Conservation (phyloP, 2,113 vertebrate genomes). For the Lathamus discolor region DNA sequence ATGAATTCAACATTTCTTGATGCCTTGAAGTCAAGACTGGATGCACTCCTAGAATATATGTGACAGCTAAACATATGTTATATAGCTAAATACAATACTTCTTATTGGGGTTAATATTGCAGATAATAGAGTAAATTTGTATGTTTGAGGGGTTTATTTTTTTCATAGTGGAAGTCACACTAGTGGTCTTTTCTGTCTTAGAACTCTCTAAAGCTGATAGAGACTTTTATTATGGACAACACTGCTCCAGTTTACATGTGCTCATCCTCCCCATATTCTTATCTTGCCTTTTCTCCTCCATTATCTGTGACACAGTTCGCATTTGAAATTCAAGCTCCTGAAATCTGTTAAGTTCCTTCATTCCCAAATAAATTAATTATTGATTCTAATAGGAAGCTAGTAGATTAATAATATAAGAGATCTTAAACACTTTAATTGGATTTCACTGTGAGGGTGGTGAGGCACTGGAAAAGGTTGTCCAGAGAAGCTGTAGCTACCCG, state of each 20-base stretch:
- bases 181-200: background rate
- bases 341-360: background rate
- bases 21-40: background rate
- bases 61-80: background rate
- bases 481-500: background rate
- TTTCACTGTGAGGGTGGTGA: background rate
- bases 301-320: background rate
- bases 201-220: background rate
- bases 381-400: background rate
- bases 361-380: background rate
- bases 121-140: background rate
- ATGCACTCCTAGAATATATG: background rate
- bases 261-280: background rate
- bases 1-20: constrained; percentile 17
- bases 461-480: background rate
- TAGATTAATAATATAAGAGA: background rate
- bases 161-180: background rate
- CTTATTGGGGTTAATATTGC: background rate
- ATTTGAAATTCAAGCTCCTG: background rate
- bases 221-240: background rate
- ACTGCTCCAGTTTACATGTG: background rate
- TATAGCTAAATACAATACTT: background rate
- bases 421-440: background rate
- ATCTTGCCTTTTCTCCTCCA: background rate
- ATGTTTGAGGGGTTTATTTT: background rate